Base-by-base conservation (phyloP, 2,797 vertebrate genomes). In the Sparus aurata region DNA sequence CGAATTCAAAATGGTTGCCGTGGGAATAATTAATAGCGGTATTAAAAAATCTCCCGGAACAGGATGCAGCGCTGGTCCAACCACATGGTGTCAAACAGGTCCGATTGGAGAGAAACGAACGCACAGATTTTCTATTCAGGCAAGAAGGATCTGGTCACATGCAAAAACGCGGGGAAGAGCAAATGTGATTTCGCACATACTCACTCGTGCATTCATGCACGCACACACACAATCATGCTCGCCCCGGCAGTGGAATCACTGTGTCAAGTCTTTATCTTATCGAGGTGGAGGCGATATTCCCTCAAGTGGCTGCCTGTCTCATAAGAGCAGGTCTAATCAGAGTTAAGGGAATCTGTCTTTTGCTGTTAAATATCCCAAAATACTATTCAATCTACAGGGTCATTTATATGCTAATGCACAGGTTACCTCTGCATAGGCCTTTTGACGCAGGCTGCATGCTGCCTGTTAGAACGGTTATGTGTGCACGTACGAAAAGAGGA, bases 371-470 rank as follows among this genome's bases (percentile, higher is more conserved):
- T 93, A 91, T 94, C 87, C 91, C 89, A 93, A 94, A 94, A 94
- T 92, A 92, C 94, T 90, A 87, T 95, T 95, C 92, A 93, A 91
- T 95, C 93, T 91, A 90, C 88, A 87, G 87, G 88, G 90, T 93
- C 90, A 92, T 96, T 95, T 96, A 94, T 95, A 96, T 96, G 95
- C 94, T 95, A 96, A 96, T 95, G 85, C 78, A 75, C 83, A 90
- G 91, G 93, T 94, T 95, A 93, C 87, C 90, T 90, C 91, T 87
- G 87, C 86, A 86, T 78, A 86, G 85, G 88, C 88, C 92, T 90
- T 91, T 90, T 91, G 74, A 91, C 60, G 75, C 86, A 84, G 30
- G 80, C 85, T 74, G 58, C 67, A 69, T 62, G 86, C 74, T 87
- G 53, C 43, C 67, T 79, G 78, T 90, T 73, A 75, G 30, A n/a